These are phyloP conservation scores for Brenthis ino DNA, from an alignment of 2,888 invertebrate genomes.

Conservation along the genomic window DNA sequence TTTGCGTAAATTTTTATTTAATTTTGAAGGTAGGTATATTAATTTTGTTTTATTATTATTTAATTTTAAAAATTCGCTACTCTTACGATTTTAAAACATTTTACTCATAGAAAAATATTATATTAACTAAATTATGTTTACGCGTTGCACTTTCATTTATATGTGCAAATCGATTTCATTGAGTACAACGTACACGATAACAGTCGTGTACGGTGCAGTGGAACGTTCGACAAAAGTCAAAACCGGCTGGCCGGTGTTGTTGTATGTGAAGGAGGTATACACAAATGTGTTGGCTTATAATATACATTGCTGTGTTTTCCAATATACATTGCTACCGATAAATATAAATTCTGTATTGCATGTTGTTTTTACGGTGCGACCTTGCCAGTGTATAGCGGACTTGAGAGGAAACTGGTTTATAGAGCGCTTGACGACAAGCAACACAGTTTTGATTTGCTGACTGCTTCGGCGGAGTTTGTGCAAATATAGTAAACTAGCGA, in stretches of 20 bases:
- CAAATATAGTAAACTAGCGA: not conserved
- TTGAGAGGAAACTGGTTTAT: conserved; percentile 49
- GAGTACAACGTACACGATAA: conserved; percentile 53
- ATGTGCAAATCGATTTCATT: conserved; percentile 55
- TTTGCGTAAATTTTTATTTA: no score
- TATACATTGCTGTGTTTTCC: conserved; percentile 35
- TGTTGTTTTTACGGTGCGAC: conserved; percentile 37
- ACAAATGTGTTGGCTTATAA: conserved; percentile 4
- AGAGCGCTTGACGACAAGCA: conserved; percentile 48
- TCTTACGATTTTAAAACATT: no score
- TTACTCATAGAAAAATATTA: no score
- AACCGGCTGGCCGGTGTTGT: conserved; percentile 16
- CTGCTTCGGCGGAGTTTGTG: conserved; percentile 44
- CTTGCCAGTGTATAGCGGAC: conserved; percentile 42
- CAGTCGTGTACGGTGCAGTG: conserved; percentile 49
- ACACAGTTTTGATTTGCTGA: conserved; percentile 50
- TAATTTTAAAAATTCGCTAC: no score
- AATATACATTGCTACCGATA: conserved; percentile 20
- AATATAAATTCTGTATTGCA: conserved; percentile 27
- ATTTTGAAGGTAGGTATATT: no score
- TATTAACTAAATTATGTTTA: not conserved
- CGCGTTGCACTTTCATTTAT: conserved; percentile 24
- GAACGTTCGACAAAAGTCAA: conserved; percentile 42
- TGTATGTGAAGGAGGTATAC: conserved; percentile 4
- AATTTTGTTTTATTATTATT: no score